Evolutionary conservation across 2,797 vertebrate species (phyloP).

Genomic region (Petrocephalus sullivani): DNA sequence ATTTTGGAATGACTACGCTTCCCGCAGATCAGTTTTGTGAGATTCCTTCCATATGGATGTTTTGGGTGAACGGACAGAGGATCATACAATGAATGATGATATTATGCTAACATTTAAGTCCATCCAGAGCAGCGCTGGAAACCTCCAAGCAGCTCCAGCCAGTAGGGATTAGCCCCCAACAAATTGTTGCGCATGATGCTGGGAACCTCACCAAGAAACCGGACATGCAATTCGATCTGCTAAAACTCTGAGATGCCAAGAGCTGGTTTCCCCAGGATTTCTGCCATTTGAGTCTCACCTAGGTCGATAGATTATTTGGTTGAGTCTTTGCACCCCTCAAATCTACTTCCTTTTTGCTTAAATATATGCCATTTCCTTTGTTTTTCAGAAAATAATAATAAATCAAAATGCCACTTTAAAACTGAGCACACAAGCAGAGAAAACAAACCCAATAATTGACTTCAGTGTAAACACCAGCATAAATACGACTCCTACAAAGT

Average conservation of each 20-base stretch:
- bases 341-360: not conserved
- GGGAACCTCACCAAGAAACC: not conserved
- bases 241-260: not conserved
- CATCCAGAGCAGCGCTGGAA: not conserved
- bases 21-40: not conserved
- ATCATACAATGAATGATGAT: too few species aligned
- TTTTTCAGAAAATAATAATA: not conserved
- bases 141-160: not conserved
- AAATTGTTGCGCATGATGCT: not conserved
- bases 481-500: conserved; percentile 4
- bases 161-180: not conserved
- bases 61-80: not conserved
- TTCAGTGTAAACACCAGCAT: conserved; percentile 15
- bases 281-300: not conserved
- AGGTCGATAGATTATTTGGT: not conserved
- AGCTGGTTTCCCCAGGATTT: not conserved
- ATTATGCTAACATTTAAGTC: not conserved
- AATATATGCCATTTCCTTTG: not conserved
- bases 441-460: not conserved
- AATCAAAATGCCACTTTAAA: not conserved
- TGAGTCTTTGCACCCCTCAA: not conserved
- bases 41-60: not conserved
- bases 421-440: not conserved
- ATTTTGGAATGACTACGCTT: not conserved
- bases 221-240: not conserved